These are phyloP conservation scores for Artibeus jamaicensis DNA, from an alignment of 2,797 vertebrate genomes.

Conservation along the genomic window DNA sequence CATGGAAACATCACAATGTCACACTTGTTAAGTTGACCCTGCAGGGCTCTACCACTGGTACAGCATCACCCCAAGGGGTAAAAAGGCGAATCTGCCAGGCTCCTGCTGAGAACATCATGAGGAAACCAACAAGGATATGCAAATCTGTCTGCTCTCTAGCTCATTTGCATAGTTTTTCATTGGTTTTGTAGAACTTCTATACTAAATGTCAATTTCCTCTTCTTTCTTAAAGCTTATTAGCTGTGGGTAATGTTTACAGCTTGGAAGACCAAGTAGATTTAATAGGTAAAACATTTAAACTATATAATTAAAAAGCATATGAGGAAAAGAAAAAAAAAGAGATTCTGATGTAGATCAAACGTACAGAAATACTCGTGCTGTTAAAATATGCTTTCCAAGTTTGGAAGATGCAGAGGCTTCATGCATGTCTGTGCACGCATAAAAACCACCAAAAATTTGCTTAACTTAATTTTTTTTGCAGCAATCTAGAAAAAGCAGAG, in stretches of 20 bases:
- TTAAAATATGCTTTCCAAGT: constrained; percentile 60
- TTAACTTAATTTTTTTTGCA: constrained; percentile 71
- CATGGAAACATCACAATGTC: constrained; percentile 80
- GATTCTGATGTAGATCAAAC: constrained; percentile 48
- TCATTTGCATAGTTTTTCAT: constrained; percentile 77
- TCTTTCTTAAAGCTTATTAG: constrained; percentile 77
- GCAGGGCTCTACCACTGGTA: constrained; percentile 55
- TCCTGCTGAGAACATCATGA: constrained; percentile 75
- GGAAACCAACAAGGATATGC: constrained; percentile 76
- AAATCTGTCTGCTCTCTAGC: constrained; percentile 73
- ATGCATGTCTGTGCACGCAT: background rate
- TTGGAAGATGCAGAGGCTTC: constrained; percentile 57
- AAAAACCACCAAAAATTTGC: constrained; percentile 66
- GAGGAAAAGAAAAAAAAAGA: constrained; percentile 65
- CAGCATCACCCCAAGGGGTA: constrained; percentile 72
- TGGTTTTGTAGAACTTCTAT: constrained; percentile 68
- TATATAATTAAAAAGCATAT: constrained; percentile 67
- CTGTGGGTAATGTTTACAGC: constrained; percentile 76
- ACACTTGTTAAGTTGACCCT: constrained; percentile 77
- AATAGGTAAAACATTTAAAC: constrained; percentile 76
- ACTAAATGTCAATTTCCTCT: constrained; percentile 80
- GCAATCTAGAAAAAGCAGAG: constrained; percentile 79
- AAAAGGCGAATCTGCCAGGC: constrained; percentile 71
- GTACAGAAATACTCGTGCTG: constrained; percentile 47
- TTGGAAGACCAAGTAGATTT: constrained; percentile 73